These are phyloP conservation scores for Sebastolobus alascanus DNA, from an alignment of 2,797 vertebrate genomes.

Conservation along the genomic window DNA sequence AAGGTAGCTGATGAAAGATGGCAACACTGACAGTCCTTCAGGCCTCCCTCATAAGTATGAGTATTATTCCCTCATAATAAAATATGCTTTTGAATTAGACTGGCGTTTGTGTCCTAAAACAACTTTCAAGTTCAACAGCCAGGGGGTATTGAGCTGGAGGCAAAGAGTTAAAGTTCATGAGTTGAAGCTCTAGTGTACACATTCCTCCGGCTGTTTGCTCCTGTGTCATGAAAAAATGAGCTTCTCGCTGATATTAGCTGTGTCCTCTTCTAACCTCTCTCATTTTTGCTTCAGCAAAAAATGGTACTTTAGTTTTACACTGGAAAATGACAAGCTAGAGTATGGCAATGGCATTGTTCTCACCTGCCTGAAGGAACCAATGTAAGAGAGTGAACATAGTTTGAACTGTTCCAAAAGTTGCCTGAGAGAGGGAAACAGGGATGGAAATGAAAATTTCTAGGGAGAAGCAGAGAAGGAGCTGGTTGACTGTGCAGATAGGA, in stretches of 20 bases:
- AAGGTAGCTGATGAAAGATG: too few relatives aligned
- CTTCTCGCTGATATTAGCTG: constrained; percentile 5
- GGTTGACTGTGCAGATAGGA: constrained; percentile 14
- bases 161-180: neutral
- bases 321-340: neutral
- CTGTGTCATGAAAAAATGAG: constrained; percentile 12
- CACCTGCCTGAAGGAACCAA: neutral
- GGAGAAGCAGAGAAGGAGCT: neutral
- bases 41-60: too few relatives aligned
- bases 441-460: neutral
- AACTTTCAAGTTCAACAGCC: constrained; percentile 37
- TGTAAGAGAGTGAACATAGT: neutral
- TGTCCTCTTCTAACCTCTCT: constrained; percentile 13
- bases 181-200: constrained; percentile 36
- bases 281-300: constrained; percentile 9
- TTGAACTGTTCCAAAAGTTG: neutral
- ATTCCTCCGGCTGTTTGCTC: constrained; percentile 38
- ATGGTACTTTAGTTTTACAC: neutral
- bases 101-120: constrained; percentile 14
- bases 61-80: too few relatives aligned
- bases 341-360: neutral
- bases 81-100: neutral
- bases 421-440: neutral
- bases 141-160: neutral
- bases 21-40: too few relatives aligned